Evolutionary conservation across 1,140 invertebrate genomes (phyloP), one percentile per base, ranked within the genome.

Genomic region (Bemisia tabaci): DNA sequence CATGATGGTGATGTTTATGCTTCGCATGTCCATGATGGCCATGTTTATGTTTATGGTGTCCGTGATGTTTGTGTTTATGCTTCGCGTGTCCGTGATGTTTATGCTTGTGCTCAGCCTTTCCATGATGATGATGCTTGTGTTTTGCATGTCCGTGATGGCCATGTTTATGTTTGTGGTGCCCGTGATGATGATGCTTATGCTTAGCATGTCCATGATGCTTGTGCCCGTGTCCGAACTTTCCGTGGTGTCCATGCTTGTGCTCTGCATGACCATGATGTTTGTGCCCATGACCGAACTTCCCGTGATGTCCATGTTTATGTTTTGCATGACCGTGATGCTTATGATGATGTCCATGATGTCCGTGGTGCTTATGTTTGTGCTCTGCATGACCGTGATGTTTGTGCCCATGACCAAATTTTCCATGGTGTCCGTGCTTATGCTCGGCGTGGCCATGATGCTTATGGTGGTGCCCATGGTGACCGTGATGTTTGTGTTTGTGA

Each of bases 401-500:
- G 25, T 70, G 69, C 27, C 26, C 48, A 39, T 70, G 69, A 26
- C 33, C 64, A 25, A 60, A 58, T 22, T 63, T 67, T 11, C 69
- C 69, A 12, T 65, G 24, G 23, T 70, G 69, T 1, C 66, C 33
- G 26, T 70, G 69, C 11, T 64, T 64, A 27, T 70, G 69, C 2
- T 64, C 69, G 62, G 65, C 65, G 0, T 68, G 64, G 22, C 69
- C 69, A 2, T 64, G 63, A 59, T 70, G 69, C 9, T 67, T 61
- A 25, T 70, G 69, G 21, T 67, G 65, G 59, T 70, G 69, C 2
- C 63, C 60, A 2, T 66, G 66, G 59, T 61, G 63, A 1, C 69
- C 69, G 48, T 67, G 67, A 23, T 70, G 69, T 17, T 70, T 22
- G 59, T 70, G 69, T n/a, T 64, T 64, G 26, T 70, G 69, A 12